phyloP scores from a whole-genome alignment of 2,797 vertebrate genomes.

The Xenopus petersii region DNA sequence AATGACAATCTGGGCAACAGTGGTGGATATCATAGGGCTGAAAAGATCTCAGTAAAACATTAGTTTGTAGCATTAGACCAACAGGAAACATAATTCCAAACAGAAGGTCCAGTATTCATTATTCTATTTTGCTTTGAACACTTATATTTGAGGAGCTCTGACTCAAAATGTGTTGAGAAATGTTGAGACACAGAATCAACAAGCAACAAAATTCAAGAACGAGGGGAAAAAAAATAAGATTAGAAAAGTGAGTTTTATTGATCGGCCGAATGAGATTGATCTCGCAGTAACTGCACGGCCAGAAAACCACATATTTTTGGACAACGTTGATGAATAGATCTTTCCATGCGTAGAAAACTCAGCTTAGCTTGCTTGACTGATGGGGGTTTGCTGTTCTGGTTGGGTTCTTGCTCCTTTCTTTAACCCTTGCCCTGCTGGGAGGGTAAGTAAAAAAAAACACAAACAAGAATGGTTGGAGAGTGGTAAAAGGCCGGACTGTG shows the following conservation, averaged over 20 bases:
- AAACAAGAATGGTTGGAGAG: constrained; percentile 85
- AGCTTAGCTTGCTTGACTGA: constrained; percentile 38
- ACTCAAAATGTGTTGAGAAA: constrained; percentile 10
- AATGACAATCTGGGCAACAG: too few relatives aligned
- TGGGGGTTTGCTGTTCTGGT: constrained; percentile 29
- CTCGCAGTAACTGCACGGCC: constrained; percentile 79
- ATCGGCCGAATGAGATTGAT: constrained; percentile 81
- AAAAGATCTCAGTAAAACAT: too few relatives aligned
- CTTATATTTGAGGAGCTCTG: background rate
- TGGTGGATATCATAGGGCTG: too few relatives aligned
- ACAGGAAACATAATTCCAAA: background rate
- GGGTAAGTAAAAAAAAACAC: constrained; percentile 74
- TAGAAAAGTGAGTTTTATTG: constrained; percentile 77
- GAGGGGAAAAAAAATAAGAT: constrained; percentile 31
- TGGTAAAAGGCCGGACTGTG: constrained; percentile 72
- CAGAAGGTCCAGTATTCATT: background rate
- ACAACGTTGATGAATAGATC: constrained; percentile 88
- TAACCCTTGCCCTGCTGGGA: constrained; percentile 57
- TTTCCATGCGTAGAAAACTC: constrained; percentile 46
- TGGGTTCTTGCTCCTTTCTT: constrained; percentile 32
- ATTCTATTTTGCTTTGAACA: background rate
- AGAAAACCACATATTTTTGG: constrained; percentile 90
- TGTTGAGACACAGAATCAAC: constrained; percentile 12
- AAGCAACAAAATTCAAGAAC: constrained; percentile 45
- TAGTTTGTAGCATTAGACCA: too few relatives aligned